Evolutionary conservation across 1,140 invertebrate species (phyloP), one percentile per base, ranked within the genome.

Genomic region (Heliconius melpomene): DNA sequence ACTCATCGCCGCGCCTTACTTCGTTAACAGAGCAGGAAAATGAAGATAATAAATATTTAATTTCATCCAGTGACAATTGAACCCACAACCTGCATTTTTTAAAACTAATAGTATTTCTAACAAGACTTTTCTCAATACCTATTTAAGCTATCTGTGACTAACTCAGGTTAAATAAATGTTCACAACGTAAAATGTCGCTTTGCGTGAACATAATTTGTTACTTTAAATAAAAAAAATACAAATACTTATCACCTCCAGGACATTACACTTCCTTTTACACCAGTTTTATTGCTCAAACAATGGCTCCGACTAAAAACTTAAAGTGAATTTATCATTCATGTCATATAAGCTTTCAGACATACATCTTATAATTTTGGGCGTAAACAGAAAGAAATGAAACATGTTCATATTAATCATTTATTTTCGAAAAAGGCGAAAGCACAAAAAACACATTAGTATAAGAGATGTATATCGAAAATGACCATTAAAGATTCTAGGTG

Each of bases 381-480:
- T 70, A 77, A 77, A 77, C 20, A 71, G 60, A 20, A 52, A 32
- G 3, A 71, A 40, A 46, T 76, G 38, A 46, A 76, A 75, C 38
- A 70, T 70, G 46, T 60, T 66, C 57, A 29, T 13, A 38, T 77
- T 66, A 52, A 74, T 80, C 23, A 80, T 73, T 57, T 32, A 26
- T 80, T 38, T 29, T 38, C 36, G 8, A 40, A 66, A 77, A 77
- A 80, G 52, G 79, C 50, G 23, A 60, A 5, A 32, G n/a, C 46
- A 77, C 73, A 77, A 66, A 80, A 80, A 77, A 73, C 54, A 74
- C n/a, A 60, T 72, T 72, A 77, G 29, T 26, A 77, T 77, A 57
- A 60, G 38, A n/a, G 29, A 76, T 52, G 16, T 29, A 29, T 75
- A 75, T 77, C 75, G 71, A 38, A 77, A 60, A 60, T 26, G 38